Percentiles rank a stretch among this genome's conserved stretches.
These are phyloP conservation scores for Rhinichthys osculus DNA, from an alignment of 2,797 vertebrate genomes.

Conservation along the genomic window DNA sequence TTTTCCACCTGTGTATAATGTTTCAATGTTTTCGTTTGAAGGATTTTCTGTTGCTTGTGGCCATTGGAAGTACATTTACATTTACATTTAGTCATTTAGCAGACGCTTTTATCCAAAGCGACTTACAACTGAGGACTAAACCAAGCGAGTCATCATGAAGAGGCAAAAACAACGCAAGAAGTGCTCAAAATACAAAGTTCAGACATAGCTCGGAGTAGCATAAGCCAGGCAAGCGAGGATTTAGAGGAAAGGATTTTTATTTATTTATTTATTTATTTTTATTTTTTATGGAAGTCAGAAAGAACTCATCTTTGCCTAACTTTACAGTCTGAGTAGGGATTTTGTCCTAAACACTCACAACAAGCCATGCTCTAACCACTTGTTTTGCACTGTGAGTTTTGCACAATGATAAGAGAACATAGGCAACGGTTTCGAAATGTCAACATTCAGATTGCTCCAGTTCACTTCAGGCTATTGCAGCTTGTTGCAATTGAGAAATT, in stretches of 20 bases:
- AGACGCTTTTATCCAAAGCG: too few species aligned
- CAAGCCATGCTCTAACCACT: background rate
- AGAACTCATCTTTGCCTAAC: background rate
- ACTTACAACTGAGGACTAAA: too few species aligned
- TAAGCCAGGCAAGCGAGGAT: too few species aligned
- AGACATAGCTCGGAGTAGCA: too few species aligned
- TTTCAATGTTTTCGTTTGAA: slow-evolving; percentile 9
- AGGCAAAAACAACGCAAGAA: too few species aligned
- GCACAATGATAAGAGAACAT: background rate
- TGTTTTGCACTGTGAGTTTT: slow-evolving; percentile 12
- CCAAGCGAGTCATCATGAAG: too few species aligned
- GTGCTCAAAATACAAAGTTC: too few species aligned
- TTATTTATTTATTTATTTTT: too few species aligned
- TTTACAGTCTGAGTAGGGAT: background rate
- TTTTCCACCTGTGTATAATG: slow-evolving; percentile 6
- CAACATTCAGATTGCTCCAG: background rate
- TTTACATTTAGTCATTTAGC: too few species aligned
- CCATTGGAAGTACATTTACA: background rate
- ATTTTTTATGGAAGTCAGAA: background rate
- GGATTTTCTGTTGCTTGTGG: background rate
- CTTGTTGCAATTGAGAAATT: background rate
- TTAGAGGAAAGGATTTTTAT: too few species aligned
- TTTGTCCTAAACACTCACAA: background rate
- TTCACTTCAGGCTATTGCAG: background rate
- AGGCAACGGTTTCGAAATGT: slow-evolving; percentile 8